Conservation (phyloP, 2,888 invertebrate species). For the Heliconius hortense region DNA sequence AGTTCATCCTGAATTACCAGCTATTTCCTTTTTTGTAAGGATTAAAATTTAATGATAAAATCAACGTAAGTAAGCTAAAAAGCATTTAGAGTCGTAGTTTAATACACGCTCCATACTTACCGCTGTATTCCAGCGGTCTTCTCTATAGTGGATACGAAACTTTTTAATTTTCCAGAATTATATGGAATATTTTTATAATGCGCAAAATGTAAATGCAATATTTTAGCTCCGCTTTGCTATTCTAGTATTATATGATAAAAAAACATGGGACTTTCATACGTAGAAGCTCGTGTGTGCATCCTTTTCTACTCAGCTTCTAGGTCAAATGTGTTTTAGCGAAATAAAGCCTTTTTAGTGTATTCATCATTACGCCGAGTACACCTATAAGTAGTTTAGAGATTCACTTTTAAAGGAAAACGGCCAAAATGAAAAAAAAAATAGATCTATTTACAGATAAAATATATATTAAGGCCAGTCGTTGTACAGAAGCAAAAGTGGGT, state of each 20-base stretch:
- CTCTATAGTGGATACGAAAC: constrained; percentile 23
- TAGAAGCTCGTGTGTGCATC: constrained; percentile 35
- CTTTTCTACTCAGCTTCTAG: constrained; percentile 31
- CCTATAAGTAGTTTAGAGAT: constrained; percentile 18
- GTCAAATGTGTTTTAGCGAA: constrained; percentile 32
- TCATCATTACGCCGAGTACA: constrained; percentile 19
- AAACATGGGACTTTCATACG: constrained; percentile 31
- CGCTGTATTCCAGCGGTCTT: constrained; percentile 18
- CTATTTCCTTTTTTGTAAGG: constrained; percentile 16
- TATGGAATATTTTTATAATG: constrained; percentile 32
- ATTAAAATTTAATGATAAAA: constrained; percentile 31
- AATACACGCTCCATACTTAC: constrained; percentile 31
- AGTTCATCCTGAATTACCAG: constrained; percentile 16
- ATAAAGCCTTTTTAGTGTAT: constrained; percentile 25
- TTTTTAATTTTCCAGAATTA: constrained; percentile 33
- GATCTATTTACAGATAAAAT: not conserved
- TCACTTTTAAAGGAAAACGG: not conserved
- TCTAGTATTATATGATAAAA: constrained; percentile 29
- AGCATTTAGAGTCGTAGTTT: constrained; percentile 27
- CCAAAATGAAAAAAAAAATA: not conserved
- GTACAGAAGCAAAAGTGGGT: too few relatives aligned
- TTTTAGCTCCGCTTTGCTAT: constrained; percentile 24
- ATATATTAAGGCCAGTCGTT: too few relatives aligned
- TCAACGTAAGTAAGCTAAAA: constrained; percentile 27
- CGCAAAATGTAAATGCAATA: constrained; percentile 31